Base-by-base conservation (phyloP, 2,113 vertebrate species). In the Boleophthalmus pectinirostris region DNA sequence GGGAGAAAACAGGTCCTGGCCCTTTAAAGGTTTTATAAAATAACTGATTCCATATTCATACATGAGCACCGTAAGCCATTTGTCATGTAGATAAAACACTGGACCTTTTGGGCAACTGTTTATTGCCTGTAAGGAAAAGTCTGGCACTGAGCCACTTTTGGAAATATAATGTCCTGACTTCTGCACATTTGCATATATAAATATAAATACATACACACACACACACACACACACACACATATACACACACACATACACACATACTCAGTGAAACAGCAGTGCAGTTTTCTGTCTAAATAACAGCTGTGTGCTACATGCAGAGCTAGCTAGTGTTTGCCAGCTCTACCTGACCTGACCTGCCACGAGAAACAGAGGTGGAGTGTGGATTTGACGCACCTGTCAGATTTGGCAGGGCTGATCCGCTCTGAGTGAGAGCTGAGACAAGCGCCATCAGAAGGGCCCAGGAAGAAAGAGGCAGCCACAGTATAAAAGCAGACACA, bases 341-440 rank as follows among this genome's bases (percentile, higher is more conserved):
- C 79, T 77, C 72, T 49, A 78, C 80, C 69, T 89, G 85, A 87
- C 85, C 87, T 80, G 82, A 86, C 78, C 83, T 83, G 82, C 73
- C 88, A 85, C 73, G 53, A 78, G 77, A 67, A 29, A 79, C 82
- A 85, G 79, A 88, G 76, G 86, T 88, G 73, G 66, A 80, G 77
- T 81, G 77, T 79, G 75, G 79, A 90, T 91, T 88, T 86, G 79
- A 90, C 83, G 88, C 89, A 87, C 82, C 87, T 89, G 90, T 77
- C 88, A 89, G 75, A 82, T 88, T 88, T 87, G 85, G 84, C 85
- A 85, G 78, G 60, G 24, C 66, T 73, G 74, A 85, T 82, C 81
- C 75, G 83, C 82, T 78, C 70, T 54, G 53, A 83, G 74, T 81
- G 79, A 85, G 77, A 76, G 71, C 72, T 12, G 77, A 84, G 81